phyloP scores from a whole-genome alignment of 2,797 vertebrate genomes.

The Gymnoscopelus braueri region DNA sequence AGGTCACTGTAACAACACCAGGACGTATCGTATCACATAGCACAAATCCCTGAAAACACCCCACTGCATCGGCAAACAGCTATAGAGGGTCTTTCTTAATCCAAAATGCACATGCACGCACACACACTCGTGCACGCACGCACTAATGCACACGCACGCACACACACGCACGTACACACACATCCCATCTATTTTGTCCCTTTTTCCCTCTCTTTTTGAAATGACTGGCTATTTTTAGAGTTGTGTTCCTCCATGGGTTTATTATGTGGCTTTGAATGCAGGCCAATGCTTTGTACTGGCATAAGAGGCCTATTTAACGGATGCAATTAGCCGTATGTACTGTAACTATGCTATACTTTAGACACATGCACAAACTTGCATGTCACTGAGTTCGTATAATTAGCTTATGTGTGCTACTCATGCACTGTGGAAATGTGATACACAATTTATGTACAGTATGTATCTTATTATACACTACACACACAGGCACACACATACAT shows the following conservation, averaged over 20 bases:
- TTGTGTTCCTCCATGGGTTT: conserved; percentile 17
- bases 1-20: conserved; percentile 16
- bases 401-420: neutral
- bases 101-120: neutral
- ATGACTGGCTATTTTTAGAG: conserved; percentile 32
- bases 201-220: neutral
- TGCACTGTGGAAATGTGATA: neutral
- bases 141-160: conserved; percentile 1
- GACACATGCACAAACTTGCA: neutral
- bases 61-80: conserved; percentile 13
- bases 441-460: neutral
- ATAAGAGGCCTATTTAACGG: conserved; percentile 2
- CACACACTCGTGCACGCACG: neutral
- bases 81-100: neutral
- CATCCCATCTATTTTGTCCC: neutral
- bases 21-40: conserved; percentile 2
- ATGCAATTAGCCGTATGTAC: conserved; percentile 5
- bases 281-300: conserved; percentile 14
- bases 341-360: neutral
- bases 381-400: no score
- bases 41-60: conserved; percentile 1
- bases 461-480: neutral
- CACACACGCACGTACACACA: neutral
- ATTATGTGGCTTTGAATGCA: conserved; percentile 11
- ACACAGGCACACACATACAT: neutral